Percentiles rank a stretch among this genome's conserved stretches.
These are phyloP conservation scores for Cliona cf. orientalis DNA, from an alignment of 37 sponge, comb jelly and placozoan species.

Conservation along the genomic window DNA sequence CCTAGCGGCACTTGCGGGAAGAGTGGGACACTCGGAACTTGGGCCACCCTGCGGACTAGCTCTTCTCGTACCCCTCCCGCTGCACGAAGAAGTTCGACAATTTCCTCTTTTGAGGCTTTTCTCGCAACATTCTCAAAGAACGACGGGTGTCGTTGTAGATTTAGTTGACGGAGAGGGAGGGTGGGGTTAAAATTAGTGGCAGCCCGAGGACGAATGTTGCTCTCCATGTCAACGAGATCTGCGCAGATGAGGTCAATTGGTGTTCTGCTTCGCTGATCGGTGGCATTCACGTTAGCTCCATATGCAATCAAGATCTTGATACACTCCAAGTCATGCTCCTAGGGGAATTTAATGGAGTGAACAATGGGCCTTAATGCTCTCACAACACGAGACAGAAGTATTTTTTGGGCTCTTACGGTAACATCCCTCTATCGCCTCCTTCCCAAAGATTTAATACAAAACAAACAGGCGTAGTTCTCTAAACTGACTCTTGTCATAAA, in stretches of 20 bases:
- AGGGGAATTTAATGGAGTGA: no score
- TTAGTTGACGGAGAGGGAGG: background rate
- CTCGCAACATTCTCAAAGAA: background rate
- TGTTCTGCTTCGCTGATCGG: constrained; percentile 21
- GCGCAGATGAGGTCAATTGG: constrained; percentile 15
- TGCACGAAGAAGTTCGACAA: background rate
- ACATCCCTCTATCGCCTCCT: no score
- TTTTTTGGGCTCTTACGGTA: no score
- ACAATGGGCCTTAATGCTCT: no score
- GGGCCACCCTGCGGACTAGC: background rate
- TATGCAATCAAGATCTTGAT: constrained; percentile 37
- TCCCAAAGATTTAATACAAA: no score
- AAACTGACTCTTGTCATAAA: background rate
- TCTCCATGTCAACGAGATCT: constrained; percentile 9
- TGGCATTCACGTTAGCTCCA: constrained; percentile 42
- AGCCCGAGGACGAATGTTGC: background rate
- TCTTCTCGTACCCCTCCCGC: constrained; percentile 8
- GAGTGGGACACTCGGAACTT: constrained; percentile 1
- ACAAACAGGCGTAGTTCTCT: background rate
- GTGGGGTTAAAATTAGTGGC: background rate
- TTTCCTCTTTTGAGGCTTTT: background rate
- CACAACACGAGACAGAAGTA: no score
- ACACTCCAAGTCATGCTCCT: constrained; percentile 29
- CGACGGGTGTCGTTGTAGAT: no score
- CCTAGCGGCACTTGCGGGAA: constrained; percentile 11